Base-by-base conservation (phyloP, 2,113 vertebrate species). In the Acanthisitta chloris region DNA sequence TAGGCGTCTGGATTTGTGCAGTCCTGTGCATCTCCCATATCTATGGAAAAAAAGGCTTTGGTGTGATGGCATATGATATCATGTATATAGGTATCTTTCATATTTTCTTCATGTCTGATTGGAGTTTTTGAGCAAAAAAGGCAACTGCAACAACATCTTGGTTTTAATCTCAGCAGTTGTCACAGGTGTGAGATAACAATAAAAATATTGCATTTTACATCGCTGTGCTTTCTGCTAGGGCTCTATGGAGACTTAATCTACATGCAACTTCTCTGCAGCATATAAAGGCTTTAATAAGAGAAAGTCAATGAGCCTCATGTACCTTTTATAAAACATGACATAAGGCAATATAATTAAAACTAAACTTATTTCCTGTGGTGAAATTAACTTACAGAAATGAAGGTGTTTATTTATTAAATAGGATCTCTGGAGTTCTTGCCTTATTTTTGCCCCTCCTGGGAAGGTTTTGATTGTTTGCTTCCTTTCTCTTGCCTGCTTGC, bases 351-450 rank as follows among this genome's bases (percentile, higher is more conserved):
- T 98, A 98, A 98, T 98, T 98, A 98, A 98, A 98, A 98, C 96
- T 98, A 98, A 98, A 98, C 96, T 97, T 98, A 98, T 98, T 98
- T 98, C 97, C 97, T 98, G 93, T 91, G 91, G 97, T 97, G 94
- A 98, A 98, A 98, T 98, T 98, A 98, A 98, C 98, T 98, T 98
- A 98, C 83, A 98, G 97, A 98, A 98, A 98, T 98, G 97, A 98
- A 98, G 97, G 98, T 98, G 97, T 98, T 98, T 98, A 98, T 98
- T 98, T 98, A 98, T 98, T 98, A 98, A 98, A 98, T 97, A 98
- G 97, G 95, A 98, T 98, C 98, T 98, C 97, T 97, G 81, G 97
- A 97, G 97, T 79, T 94, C 90, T 96, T 8, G 95, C 93, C 86
- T 96, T 96, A 94, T 94, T 95, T 81, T 96, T 97, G 66, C 86